Base-by-base conservation (phyloP, 2,888 invertebrate genomes). In the Drosophila lacicola region DNA sequence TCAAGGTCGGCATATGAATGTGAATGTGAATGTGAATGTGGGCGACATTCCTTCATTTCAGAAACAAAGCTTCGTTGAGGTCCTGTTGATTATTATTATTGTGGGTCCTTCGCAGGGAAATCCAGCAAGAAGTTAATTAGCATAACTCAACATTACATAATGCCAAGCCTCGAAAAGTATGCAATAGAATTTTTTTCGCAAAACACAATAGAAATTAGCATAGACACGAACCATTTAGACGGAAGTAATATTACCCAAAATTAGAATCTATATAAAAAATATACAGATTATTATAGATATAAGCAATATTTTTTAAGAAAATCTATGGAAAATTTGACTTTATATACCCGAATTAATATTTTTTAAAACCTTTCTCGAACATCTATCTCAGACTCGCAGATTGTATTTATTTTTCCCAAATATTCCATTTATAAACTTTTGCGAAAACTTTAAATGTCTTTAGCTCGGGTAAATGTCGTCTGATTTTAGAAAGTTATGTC, bases 1-100 rank as follows among this genome's bases (percentile, higher is more conserved):
- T 69, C 86, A 82, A 82, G 76, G 80, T 79, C 77, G 64, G 13
- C 39, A 29, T 29, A 29, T 29, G 29, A 29, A 29, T 29, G 29
- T 29, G 8, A 29, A 29, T 25, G 21, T 5, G 21, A 21, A 21
- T 21, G 25, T 17, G 34, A 57, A 67, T 66, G 70, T 44, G 42
- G 37, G 14, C 19, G 29, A 34, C 55, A 68, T 58, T 60, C 37
- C 17, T 34, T 19, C 39, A 36, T 33, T 37, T 42, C 62, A 9
- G 13, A 9, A 14, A 11, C 14, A 36, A 14, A 36, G 17, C 11
- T 33, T 42, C 14, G 29, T n/a, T 5, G 50, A 45, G 39, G 50
- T 68, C 55, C 46, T 42, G 37, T 39, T 57, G 46, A 66, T 17
- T 17, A 17, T 17, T 17, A 17, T 17, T 17, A 17, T 17, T 17